Base-by-base conservation (phyloP, 2,797 vertebrate species). In the Acanthurus tractus region DNA sequence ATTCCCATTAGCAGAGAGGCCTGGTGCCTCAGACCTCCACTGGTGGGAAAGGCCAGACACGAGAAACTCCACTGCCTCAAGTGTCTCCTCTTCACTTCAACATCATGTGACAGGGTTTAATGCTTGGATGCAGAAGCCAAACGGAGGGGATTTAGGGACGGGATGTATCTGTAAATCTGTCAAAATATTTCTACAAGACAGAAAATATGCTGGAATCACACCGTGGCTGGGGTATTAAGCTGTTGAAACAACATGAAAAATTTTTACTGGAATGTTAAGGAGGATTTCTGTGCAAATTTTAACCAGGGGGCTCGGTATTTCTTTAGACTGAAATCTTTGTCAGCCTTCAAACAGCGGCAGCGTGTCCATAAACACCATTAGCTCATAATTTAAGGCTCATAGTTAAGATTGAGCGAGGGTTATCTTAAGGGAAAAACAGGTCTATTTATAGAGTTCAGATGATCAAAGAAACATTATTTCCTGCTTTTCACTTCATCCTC, bases 121-220 rank as follows among this genome's bases (percentile, higher is more conserved):
- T 90, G 91, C 89, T 91, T 74, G 78, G 86, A 86, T 90, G 88
- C 92, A 81, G 79, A 89, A 93, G 89, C 83, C 90, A 93, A 92
- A 88, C 84, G 86, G 89, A 85, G 79, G 87, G 90, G 92, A 91
- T 94, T 93, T 92, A 82, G 82, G 84, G 85, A 91, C 36, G 79
- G 88, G 87, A 89, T 90, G 71, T 88, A 91, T 93, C 88, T 92
- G 91, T 85, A 90, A 90, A 94, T 93, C 91, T 93, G 92, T 94
- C 91, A 92, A 93, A 93, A 92, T 94, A 92, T 91, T 94, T 93
- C 91, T 87, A 92, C 91, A 87, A 91, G 88, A 90, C 84, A 88
- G 86, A 94, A 92, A 92, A 91, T 92, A 88, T 93, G 91, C 86
- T 85, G 79, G 89, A 92, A 90, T 92, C 92, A 92, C 91, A 90